Base-by-base conservation (phyloP, 1,140 invertebrate species). In the Wasmannia auropunctata region DNA sequence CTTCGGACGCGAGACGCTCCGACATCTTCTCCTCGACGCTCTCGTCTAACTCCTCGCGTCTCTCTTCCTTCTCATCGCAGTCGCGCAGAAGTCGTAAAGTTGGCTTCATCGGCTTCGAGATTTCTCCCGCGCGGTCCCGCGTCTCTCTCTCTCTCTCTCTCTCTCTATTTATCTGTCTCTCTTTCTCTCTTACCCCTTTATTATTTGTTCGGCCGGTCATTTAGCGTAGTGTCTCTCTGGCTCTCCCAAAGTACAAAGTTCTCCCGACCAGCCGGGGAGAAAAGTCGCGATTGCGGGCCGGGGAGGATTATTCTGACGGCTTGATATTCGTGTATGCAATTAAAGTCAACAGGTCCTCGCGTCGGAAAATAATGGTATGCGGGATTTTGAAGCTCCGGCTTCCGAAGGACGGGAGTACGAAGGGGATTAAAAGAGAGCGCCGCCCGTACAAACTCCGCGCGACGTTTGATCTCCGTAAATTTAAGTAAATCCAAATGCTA, bases 281-380 rank as follows among this genome's bases (percentile, higher is more conserved):
- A 25, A 34, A 63, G 25, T 51, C 31, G 43, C 43, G 46, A n/a
- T 34, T n/a, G n/a, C 19, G 31, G 49, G 5, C 0, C 37, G 14
- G 28, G 10, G 0, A 63, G 69, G 74, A 90, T 89, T 89, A 85
- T 75, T 89, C 74, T 28, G 49, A 81, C 51, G 10, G 70, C 43
- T 46, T 28, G 87, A 62, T 46, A 54, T 46, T 85, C 74, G 75
- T 49, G 69, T 79, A 80, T 43, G 83, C 86, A 84, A 90, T 91
- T 88, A 86, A 88, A 86, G 89, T 91, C 83, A 88, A 91, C 89
- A 86, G 88, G 88, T 88, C 31, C 70, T 72, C 43, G 51, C 40
- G 70, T 58, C 43, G 62, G 62, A 62, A 85, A 85, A 87, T 89
- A 89, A 85, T 89, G 37, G 79, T n/a, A 87, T 31, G 60, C 14